Percentiles rank a stretch among this genome's conserved stretches.
Conservation (phyloP, 2,797 vertebrate genomes). For the Coracias cyanogaster region DNA sequence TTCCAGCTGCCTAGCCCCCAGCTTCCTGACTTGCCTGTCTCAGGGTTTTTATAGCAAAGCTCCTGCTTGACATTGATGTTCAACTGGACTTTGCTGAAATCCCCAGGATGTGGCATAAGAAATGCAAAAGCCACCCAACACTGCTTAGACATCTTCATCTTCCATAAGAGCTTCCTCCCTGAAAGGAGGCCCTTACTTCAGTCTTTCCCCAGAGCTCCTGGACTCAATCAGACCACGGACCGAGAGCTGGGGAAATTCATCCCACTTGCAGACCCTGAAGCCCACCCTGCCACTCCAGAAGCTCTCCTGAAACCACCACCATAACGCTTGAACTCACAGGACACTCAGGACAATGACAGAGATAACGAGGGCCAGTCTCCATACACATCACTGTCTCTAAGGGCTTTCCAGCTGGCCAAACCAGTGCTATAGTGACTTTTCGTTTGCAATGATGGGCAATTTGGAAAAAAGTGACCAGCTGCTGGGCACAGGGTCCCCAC, state of each 20-base stretch:
- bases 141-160: neutral
- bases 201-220: neutral
- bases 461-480: neutral
- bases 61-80: neutral
- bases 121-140: neutral
- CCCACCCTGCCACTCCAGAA: neutral
- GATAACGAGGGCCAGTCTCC: neutral
- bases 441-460: neutral
- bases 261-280: neutral
- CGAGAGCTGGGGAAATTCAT: neutral
- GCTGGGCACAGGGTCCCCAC: neutral
- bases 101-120: neutral
- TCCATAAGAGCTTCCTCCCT: neutral
- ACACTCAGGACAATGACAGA: neutral
- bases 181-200: neutral
- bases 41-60: neutral
- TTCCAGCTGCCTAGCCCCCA: neutral
- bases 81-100: neutral
- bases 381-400: neutral
- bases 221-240: neutral
- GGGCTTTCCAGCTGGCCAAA: neutral
- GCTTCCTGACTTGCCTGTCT: neutral
- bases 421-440: accelerated
- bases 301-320: neutral
- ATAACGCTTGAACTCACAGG: neutral